Base-by-base conservation (phyloP, 2,888 invertebrate genomes). In the Eutolmus rufibarbis region DNA sequence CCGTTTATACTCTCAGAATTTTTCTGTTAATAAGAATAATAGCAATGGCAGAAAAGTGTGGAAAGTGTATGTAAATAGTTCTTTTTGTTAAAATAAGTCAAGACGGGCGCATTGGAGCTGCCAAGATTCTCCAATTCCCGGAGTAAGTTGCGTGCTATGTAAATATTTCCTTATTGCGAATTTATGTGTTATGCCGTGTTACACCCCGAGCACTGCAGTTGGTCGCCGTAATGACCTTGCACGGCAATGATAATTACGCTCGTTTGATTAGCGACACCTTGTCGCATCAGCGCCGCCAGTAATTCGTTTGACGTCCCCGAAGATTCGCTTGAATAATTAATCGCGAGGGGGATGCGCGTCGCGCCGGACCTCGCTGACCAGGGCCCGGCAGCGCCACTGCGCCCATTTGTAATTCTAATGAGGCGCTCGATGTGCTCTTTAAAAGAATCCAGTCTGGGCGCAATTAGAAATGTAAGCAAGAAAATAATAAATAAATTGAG, bases 391-490 rank as follows among this genome's bases (percentile, higher is more conserved):
- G 40, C 78, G 78, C 40, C 23, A 23, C 37, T 78, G 78, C 23
- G 37, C 78, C 51, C 40, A 81, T 81, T 81, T 56, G 81, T 81
- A 81, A 81, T 81, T 81, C 81, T 51, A 81, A 81, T 81, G 56
- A 81, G 56, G 5, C 31, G 56, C 46, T 81, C 34, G 56, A 37
- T 56, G 81, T 28, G 56, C 81, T 31, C 34, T 81, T 56, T 56
- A 37, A 57, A 66, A 84, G 57, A 84, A 66, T 19, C 66, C 57
- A 84, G 82, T 84, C 66, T 84, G 82, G 57, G 23, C 14, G 82
- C 66, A 84, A 84, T 84, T 84, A 84, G 82, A 84, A 34, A 84
- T 46, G 28, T 79, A 79, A 79, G 79, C 79, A 84, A 66, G 66
- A n/a, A 84, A 66, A 84, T 66, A 84, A 66, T 81, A 81, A 84